Conservation (phyloP, 2,888 invertebrate species). For the Lycaena phlaeas region DNA sequence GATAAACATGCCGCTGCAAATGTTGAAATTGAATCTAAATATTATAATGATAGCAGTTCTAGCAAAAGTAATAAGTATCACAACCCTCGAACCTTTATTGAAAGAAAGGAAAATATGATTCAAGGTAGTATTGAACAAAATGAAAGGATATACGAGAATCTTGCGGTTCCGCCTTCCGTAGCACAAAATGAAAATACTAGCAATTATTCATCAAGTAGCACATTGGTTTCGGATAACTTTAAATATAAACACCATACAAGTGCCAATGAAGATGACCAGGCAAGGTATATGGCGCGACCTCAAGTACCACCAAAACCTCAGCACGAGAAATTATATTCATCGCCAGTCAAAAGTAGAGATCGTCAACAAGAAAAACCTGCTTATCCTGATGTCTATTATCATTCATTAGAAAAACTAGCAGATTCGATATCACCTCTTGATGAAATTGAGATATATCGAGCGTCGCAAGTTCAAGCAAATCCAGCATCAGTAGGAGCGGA, state of each 20-base stretch:
- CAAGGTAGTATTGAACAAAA: conserved; percentile 25
- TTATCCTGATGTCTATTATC: conserved; percentile 58
- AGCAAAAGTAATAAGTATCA: conserved; percentile 45
- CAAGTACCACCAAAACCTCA: conserved; percentile 36
- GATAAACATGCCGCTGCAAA: conserved; percentile 33
- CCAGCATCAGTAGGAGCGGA: conserved; percentile 61
- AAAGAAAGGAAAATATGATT: conserved; percentile 30
- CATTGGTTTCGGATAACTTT: conserved; percentile 49
- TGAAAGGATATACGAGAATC: conserved; percentile 57
- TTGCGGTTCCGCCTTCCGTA: conserved; percentile 27
- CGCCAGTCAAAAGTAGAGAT: conserved; percentile 19
- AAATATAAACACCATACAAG: conserved; percentile 23
- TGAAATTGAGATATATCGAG: conserved; percentile 47
- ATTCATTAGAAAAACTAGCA: conserved; percentile 50
- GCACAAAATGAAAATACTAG: conserved; percentile 30
- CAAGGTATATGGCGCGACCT: conserved; percentile 35
- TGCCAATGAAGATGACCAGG: conserved; percentile 24
- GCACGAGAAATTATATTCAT: conserved; percentile 27
- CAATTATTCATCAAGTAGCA: conserved; percentile 53
- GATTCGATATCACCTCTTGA: conserved; percentile 43
- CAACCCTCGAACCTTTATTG: conserved; percentile 35
- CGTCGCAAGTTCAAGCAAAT: conserved; percentile 36
- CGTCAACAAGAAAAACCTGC: conserved; percentile 21
- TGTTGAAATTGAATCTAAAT: conserved; percentile 21
- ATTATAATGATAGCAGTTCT: conserved; percentile 18